Evolutionary conservation across 1,140 invertebrate genomes (phyloP).

Genomic region (Lanistes nyassanus): DNA sequence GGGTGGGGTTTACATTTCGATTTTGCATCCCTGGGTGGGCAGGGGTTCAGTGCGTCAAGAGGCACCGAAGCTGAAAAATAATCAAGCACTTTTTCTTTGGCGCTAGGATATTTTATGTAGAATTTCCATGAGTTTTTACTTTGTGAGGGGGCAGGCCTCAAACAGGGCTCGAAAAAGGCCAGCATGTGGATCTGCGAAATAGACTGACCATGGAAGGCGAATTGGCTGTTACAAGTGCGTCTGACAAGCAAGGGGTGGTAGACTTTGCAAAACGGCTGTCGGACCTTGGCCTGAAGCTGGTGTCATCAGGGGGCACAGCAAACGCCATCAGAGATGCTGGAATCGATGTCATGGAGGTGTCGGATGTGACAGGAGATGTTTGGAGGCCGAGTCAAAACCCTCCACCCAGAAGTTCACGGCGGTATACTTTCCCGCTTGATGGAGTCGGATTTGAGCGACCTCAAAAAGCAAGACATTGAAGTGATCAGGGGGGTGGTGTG

Average conservation of each 20-base stretch:
- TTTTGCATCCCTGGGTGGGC: no score
- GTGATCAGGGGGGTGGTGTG: conserved; percentile 74
- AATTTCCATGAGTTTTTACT: no score
- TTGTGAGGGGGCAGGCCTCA: no score
- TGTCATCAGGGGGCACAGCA: conserved; percentile 95
- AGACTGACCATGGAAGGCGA: no score
- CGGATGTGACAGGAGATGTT: conserved; percentile 85
- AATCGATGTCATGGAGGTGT: conserved; percentile 77
- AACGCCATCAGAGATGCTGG: conserved; percentile 83
- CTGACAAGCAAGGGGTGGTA: conserved; percentile 89
- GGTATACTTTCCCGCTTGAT: conserved; percentile 78
- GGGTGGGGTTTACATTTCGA: no score
- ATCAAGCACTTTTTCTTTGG: no score
- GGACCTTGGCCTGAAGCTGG: conserved; percentile 81
- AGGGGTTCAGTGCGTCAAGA: no score
- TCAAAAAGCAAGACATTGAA: conserved; percentile 69
- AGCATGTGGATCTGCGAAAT: no score
- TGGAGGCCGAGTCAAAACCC: conserved; percentile 94
- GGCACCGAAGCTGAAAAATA: no score
- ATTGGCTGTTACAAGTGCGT: conserved; percentile 91
- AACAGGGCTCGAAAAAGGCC: no score
- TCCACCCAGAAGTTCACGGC: conserved; percentile 96
- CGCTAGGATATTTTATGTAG: no score
- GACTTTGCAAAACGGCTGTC: conserved; percentile 82
- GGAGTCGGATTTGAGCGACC: conserved; percentile 82